Conservation (phyloP, 2,797 vertebrate genomes). For the Pterois miles region DNA sequence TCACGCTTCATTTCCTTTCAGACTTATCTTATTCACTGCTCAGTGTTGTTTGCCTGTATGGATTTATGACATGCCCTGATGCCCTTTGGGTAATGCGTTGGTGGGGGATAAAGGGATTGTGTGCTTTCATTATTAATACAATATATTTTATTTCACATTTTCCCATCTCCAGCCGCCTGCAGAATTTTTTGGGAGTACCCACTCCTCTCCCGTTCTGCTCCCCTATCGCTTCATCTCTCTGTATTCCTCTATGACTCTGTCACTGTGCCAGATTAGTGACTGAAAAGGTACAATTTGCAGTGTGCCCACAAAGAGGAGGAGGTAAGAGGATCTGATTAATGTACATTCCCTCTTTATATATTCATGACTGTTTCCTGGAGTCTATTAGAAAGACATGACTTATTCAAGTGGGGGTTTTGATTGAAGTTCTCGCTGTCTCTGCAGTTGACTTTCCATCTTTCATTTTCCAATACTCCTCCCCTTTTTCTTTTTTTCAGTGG, state of each 20-base stretch:
- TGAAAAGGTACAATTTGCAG: slow-evolving; percentile 54
- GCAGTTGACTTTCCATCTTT: slow-evolving; percentile 59
- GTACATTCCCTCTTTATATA: slow-evolving; percentile 58
- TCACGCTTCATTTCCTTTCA: slow-evolving; percentile 26
- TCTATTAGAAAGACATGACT: slow-evolving; percentile 74
- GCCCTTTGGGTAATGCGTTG: slow-evolving; percentile 5
- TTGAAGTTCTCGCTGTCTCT: slow-evolving; percentile 61
- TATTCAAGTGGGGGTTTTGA: slow-evolving; percentile 66
- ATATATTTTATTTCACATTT: slow-evolving; percentile 25
- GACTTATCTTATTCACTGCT: slow-evolving; percentile 29
- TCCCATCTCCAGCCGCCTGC: background rate
- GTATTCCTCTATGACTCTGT: slow-evolving; percentile 2
- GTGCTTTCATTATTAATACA: slow-evolving; percentile 15
- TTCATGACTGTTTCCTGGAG: slow-evolving; percentile 71
- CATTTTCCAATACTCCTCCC: slow-evolving; percentile 33
- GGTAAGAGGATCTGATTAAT: slow-evolving; percentile 65
- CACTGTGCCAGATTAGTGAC: slow-evolving; percentile 42
- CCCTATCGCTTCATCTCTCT: slow-evolving; percentile 6
- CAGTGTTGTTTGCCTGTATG: slow-evolving; percentile 3
- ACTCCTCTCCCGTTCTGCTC: background rate
- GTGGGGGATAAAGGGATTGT: background rate
- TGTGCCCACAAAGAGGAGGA: slow-evolving; percentile 45
- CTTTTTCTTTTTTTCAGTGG: background rate
- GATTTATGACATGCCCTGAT: slow-evolving; percentile 21
- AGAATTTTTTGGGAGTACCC: background rate